Evolutionary conservation across 2,113 vertebrate species (phyloP).

Genomic region (Sorex fumeus): DNA sequence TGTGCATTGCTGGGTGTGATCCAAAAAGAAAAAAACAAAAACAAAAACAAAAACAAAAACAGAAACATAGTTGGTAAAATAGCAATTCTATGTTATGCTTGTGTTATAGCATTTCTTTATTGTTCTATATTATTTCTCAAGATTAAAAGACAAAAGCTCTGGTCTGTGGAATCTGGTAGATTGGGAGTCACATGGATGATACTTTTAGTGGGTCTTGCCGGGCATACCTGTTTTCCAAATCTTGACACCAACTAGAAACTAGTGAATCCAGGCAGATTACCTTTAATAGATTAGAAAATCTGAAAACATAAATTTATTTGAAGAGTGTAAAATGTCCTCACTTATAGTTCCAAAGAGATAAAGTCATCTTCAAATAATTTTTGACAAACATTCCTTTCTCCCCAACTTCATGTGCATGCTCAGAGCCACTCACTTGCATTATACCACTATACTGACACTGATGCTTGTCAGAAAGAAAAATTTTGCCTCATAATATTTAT

Average conservation of each 20-base stretch:
- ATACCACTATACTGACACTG: background rate
- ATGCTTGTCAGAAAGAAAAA: background rate
- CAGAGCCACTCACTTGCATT: no score
- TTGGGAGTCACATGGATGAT: background rate
- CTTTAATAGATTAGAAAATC: background rate
- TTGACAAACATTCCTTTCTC: background rate
- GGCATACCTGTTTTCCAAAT: background rate
- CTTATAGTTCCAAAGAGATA: background rate
- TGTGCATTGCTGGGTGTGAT: no score
- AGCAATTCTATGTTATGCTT: no score
- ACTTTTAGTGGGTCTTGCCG: background rate
- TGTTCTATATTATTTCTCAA: background rate
- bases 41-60: no score
- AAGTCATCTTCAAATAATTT: background rate
- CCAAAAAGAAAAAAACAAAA: no score
- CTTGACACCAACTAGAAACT: background rate
- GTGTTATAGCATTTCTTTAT: no score
- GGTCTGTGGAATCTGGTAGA: constrained; percentile 13
- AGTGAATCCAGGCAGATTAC: background rate
- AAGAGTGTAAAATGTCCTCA: background rate
- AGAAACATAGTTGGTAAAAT: no score
- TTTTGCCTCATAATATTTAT: background rate
- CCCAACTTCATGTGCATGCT: no score
- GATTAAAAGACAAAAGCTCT: background rate
- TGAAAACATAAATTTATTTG: constrained; percentile 34